Percentiles rank a stretch among this genome's conserved stretches.
Conservation (phyloP, 1,140 invertebrate genomes). For the Pseudomyrmex dendroicus region DNA sequence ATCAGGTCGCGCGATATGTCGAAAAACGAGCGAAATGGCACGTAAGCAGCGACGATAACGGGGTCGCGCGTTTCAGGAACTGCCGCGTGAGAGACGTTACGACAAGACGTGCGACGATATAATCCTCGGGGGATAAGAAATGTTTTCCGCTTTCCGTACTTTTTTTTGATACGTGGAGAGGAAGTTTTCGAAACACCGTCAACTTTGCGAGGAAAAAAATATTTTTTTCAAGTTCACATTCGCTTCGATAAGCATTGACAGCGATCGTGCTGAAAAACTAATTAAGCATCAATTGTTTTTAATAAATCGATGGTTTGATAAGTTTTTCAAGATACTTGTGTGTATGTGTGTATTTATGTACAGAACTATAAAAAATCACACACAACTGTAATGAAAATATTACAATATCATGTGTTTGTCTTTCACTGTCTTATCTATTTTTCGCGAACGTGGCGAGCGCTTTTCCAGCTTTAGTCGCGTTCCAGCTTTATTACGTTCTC, state of each 20-base stretch:
- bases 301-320: not conserved
- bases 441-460: constrained; percentile 5
- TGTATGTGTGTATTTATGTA: not conserved
- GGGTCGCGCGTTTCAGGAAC: constrained; percentile 2
- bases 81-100: not conserved
- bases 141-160: not conserved
- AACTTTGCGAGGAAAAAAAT: constrained; percentile 7
- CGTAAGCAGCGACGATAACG: constrained; percentile 45
- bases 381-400: too few species aligned
- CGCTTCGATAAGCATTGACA: not conserved
- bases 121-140: not conserved
- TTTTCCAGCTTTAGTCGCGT: not conserved
- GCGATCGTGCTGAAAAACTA: constrained; percentile 2
- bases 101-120: not conserved
- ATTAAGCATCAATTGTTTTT: not conserved
- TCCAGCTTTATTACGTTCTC: constrained; percentile 12
- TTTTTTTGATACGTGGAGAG: not conserved
- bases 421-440: constrained; percentile 31
- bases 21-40: constrained; percentile 43
- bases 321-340: not conserved
- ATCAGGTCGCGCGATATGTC: constrained; percentile 44
- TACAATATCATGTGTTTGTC: not conserved
- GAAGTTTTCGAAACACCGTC: not conserved
- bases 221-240: constrained; percentile 29
- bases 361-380: too few species aligned